Evolutionary conservation across 2,888 invertebrate species (phyloP).

Genomic region (Geophilus truncorum): DNA sequence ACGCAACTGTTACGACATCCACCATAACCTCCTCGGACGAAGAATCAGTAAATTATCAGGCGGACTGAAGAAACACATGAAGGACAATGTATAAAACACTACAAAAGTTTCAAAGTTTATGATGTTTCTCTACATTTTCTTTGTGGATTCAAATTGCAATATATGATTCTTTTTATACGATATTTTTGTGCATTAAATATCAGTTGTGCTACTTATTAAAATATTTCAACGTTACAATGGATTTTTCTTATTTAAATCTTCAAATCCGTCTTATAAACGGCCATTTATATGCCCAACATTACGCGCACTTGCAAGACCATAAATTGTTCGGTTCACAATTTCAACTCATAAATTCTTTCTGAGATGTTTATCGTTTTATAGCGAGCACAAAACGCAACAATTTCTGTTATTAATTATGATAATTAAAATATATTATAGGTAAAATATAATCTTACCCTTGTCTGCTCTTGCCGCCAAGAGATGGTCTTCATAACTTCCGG

Average conservation of each 20-base stretch:
- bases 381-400: too few species aligned
- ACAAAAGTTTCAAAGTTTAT: neutral
- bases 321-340: too few species aligned
- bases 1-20: slow-evolving; percentile 1
- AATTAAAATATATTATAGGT: neutral
- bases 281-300: too few species aligned
- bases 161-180: neutral
- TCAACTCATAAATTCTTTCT: too few species aligned
- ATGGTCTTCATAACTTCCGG: neutral
- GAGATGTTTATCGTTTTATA: too few species aligned
- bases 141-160: neutral
- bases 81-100: neutral
- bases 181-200: neutral
- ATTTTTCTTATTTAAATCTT: neutral
- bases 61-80: neutral
- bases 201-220: neutral
- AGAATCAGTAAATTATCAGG: neutral
- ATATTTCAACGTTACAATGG: neutral
- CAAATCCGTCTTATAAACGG: neutral
- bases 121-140: too few species aligned
- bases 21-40: neutral
- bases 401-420: too few species aligned
- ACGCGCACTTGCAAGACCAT: too few species aligned
- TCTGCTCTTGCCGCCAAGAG: neutral
- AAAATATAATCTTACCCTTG: neutral